A percentile compares a stretch with the other conserved stretches of the same genome.
These are phyloP conservation scores for Menura novaehollandiae DNA, from an alignment of 2,113 vertebrate species.

Conservation along the genomic window DNA sequence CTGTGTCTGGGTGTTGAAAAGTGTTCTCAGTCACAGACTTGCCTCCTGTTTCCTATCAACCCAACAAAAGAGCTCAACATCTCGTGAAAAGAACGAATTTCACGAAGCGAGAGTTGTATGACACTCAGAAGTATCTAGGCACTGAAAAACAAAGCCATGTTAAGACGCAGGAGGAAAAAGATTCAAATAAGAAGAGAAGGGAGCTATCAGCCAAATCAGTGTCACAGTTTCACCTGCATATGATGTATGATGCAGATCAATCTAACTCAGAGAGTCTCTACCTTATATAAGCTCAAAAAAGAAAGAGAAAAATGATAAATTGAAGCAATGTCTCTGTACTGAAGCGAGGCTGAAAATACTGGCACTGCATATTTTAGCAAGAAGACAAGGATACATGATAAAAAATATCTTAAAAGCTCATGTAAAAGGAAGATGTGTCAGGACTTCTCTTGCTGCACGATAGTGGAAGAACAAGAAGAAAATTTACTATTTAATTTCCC, in stretches of 20 bases:
- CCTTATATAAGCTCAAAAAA: not conserved
- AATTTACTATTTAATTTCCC: not conserved
- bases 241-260: not conserved
- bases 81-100: not conserved
- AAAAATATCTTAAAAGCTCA: not conserved
- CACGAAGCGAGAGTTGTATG: not conserved
- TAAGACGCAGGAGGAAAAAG: not conserved
- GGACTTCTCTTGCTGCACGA: not conserved
- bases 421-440: not conserved
- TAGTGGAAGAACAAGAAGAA: not conserved
- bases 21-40: not conserved
- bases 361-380: not conserved
- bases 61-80: not conserved
- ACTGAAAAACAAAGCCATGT: not conserved
- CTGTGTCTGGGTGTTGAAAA: not conserved
- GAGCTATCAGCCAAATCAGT: not conserved
- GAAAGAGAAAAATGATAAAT: not conserved
- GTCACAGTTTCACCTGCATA: not conserved
- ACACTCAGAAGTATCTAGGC: accelerated
- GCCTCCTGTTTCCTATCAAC: not conserved
- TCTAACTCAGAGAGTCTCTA: not conserved
- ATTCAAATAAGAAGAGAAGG: not conserved
- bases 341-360: not conserved
- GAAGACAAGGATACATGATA: not conserved
- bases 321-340: not conserved